phyloP scores from a whole-genome alignment of 2,888 invertebrate genomes.

The Apotomis capreana region DNA sequence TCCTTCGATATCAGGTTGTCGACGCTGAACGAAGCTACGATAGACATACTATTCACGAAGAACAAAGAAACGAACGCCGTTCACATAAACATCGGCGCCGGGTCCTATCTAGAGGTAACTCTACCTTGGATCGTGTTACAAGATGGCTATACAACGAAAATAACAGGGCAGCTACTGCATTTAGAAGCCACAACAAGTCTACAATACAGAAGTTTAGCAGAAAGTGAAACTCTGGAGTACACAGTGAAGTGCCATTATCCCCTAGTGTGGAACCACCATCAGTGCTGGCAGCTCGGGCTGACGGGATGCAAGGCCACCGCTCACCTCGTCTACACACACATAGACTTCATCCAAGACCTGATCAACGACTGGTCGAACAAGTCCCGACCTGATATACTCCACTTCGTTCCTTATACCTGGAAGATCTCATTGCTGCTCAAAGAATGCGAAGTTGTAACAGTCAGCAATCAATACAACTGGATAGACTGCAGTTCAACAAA shows the following conservation, averaged over 20 bases:
- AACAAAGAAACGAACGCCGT: conserved; percentile 97
- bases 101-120: conserved; percentile 98
- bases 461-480: conserved; percentile 99
- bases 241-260: conserved; percentile 95
- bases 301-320: conserved; percentile 97
- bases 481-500: conserved; percentile 98
- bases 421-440: conserved; percentile 94
- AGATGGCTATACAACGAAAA: conserved; percentile 94
- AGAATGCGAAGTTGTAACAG: conserved; percentile 96
- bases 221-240: conserved; percentile 97
- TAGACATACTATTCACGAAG: conserved; percentile 98
- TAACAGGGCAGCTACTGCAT: conserved; percentile 96
- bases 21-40: conserved; percentile 95
- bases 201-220: conserved; percentile 95
- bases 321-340: conserved; percentile 96
- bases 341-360: conserved; percentile 97
- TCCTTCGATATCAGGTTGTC: conserved; percentile 96
- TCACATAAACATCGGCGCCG: conserved; percentile 97
- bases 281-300: conserved; percentile 95
- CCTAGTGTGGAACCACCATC: conserved; percentile 97
- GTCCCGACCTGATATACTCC: conserved; percentile 94
- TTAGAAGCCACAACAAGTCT: conserved; percentile 98
- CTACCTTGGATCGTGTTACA: conserved; percentile 96
- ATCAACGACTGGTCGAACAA: conserved; percentile 98
- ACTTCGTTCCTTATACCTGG: conserved; percentile 99